Evolutionary conservation across 2,113 vertebrate species (phyloP), one percentile per base, ranked within the genome.

Genomic region (Oncorhynchus masou): DNA sequence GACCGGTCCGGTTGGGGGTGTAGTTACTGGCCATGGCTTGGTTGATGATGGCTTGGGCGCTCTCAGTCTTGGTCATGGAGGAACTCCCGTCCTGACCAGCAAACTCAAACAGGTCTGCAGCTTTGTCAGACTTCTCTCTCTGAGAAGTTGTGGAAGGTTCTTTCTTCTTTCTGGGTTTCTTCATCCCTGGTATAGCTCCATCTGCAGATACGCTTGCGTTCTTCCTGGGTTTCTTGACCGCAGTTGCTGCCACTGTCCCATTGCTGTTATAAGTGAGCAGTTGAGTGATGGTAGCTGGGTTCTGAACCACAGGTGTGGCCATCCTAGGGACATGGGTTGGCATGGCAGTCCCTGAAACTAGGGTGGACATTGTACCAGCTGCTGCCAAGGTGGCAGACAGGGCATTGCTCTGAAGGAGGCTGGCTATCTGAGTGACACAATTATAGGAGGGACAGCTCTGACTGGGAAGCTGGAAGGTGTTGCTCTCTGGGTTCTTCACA

Each of bases 401-500:
- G 1, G 94, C 92, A 22, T 93, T 94, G 86, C 93, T 94, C 81
- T 94, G 93, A 69, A 94, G 84, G 60, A 94, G 92, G 75, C 90
- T 94, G 64, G 93, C 92, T 1, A 94, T 94, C 76, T 94, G 94
- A 39, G 91, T 92, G 60, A 94, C 93, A 15, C 91, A 94, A 75
- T 89, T 93, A 75, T 83, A 93, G 5, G 93, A 94, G 3, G 93
- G 79, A 1, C 92, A 93, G 74, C 75, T 92, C 19, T 92, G 89
- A 72, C 86, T 88, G 25, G 93, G 91, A 12, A 95, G 76, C 83
- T 94, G 93, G 68, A 95, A 93, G 19, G 92, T 93, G 85, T 94
- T 94, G 81, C 88, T 93, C 45, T 93, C 91, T 3, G 93, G 92
- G 85, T 95, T 94, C 81, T 96, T 96, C 25, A 97, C 93, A 51